A percentile compares a stretch with the other conserved stretches of the same genome.
These are phyloP conservation scores for Zosterops pallidus DNA, from an alignment of 2,113 vertebrate species.

Conservation along the genomic window DNA sequence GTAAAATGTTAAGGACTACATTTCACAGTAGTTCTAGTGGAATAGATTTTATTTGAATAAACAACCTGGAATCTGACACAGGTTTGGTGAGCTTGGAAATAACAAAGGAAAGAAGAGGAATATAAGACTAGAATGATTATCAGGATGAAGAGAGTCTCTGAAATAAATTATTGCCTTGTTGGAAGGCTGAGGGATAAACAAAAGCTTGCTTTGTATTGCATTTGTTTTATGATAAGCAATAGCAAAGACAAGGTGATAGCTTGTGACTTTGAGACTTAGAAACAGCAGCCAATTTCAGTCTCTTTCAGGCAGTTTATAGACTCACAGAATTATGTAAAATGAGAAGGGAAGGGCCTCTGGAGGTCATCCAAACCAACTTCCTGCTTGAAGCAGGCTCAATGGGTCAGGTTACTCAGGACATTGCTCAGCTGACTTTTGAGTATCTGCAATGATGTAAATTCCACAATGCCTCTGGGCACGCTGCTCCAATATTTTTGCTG, in stretches of 20 bases:
- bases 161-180: not conserved
- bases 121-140: not conserved
- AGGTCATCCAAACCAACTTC: not conserved
- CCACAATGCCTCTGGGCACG: not conserved
- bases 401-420: not conserved
- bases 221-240: not conserved
- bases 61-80: not conserved
- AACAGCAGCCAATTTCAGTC: not conserved
- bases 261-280: not conserved
- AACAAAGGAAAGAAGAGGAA: not conserved
- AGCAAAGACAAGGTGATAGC: not conserved
- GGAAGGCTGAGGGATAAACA: not conserved
- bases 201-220: not conserved
- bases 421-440: not conserved
- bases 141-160: not conserved
- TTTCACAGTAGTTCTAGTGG: not conserved
- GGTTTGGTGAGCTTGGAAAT: not conserved
- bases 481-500: not conserved
- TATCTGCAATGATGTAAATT: not conserved
- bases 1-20: not conserved
- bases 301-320: not conserved
- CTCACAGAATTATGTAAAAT: not conserved
- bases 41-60: not conserved
- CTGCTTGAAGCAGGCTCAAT: not conserved
- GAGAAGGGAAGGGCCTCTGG: not conserved